A percentile compares a stretch with the other conserved stretches of the same genome.
phyloP scores from a whole-genome alignment of 2,113 vertebrate genomes.

The Pogonocichla stellata region DNA sequence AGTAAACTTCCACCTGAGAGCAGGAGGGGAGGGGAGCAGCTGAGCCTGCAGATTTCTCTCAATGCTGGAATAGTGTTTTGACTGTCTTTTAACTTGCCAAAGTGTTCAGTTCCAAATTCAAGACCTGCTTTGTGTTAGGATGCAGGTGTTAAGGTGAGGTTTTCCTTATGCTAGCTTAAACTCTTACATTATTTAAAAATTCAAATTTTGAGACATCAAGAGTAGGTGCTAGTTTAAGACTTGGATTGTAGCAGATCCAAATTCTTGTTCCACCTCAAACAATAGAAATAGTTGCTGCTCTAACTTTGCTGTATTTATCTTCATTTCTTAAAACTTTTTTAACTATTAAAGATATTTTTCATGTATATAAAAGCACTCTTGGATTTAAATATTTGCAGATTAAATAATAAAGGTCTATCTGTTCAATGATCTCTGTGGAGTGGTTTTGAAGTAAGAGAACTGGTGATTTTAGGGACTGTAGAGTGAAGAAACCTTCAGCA shows the following conservation, averaged over 20 bases:
- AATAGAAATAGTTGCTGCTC: neutral
- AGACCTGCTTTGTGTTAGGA: neutral
- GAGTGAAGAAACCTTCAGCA: neutral
- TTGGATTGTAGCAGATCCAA: neutral
- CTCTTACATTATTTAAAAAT: neutral
- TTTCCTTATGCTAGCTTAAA: neutral
- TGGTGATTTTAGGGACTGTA: neutral
- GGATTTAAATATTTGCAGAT: neutral
- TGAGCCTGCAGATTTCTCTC: neutral
- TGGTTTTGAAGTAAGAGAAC: neutral
- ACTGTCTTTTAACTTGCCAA: neutral
- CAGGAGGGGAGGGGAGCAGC: neutral
- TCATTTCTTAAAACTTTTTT: conserved; percentile 40
- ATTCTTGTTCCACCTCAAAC: neutral
- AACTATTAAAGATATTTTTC: conserved; percentile 30
- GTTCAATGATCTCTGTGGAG: neutral
- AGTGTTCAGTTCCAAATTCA: neutral
- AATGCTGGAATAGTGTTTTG: neutral
- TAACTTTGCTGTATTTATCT: neutral
- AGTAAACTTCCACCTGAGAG: neutral
- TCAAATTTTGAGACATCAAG: neutral
- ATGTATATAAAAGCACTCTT: neutral
- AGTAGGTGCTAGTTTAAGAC: neutral
- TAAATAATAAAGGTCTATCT: conserved; percentile 7
- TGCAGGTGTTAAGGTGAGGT: neutral